These are phyloP conservation scores for Tanaodytes sp. DNA, from an alignment of 2,888 invertebrate species.

Conservation along the genomic window DNA sequence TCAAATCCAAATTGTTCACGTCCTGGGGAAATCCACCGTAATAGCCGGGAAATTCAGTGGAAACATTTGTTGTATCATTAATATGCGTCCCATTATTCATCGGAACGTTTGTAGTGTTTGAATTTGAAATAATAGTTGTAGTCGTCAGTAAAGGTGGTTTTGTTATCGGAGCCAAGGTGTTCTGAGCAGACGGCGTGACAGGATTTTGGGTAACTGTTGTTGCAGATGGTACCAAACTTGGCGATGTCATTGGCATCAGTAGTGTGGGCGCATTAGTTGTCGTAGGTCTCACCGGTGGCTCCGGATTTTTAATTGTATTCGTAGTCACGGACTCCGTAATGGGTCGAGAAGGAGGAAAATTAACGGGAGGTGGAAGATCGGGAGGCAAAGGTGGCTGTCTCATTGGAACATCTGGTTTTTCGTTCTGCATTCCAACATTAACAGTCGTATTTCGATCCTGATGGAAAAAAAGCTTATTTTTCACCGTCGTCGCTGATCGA, in stretches of 20 bases:
- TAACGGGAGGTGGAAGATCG: not conserved
- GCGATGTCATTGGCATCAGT: constrained; percentile 11
- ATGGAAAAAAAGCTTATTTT: constrained; percentile 14
- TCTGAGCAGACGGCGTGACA: constrained; percentile 7
- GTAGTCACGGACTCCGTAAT: too few relatives aligned
- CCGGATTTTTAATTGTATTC: constrained; percentile 3
- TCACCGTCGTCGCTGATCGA: constrained; percentile 4
- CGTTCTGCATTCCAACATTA: constrained; percentile 13
- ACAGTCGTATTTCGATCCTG: constrained; percentile 13
- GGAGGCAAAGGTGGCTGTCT: constrained; percentile 1
- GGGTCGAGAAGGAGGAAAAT: not conserved
- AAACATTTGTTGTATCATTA: constrained; percentile 1
- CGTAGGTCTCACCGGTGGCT: not conserved
- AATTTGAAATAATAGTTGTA: not conserved
- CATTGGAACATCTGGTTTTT: not conserved
- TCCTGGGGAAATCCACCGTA: constrained; percentile 66
- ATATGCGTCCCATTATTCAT: constrained; percentile 35
- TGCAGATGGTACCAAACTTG: constrained; percentile 22
- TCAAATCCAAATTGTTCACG: constrained; percentile 59
- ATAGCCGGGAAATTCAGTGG: constrained; percentile 57
- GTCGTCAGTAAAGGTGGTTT: constrained; percentile 11
- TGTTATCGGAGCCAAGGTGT: constrained; percentile 12
- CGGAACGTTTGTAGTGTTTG: too few relatives aligned
- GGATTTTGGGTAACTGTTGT: constrained; percentile 27
- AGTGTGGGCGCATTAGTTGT: constrained; percentile 2